Percentiles rank a stretch among this genome's conserved stretches.
Evolutionary conservation across 2,888 invertebrate genomes (phyloP).

Genomic region (Erebia epiphron): DNA sequence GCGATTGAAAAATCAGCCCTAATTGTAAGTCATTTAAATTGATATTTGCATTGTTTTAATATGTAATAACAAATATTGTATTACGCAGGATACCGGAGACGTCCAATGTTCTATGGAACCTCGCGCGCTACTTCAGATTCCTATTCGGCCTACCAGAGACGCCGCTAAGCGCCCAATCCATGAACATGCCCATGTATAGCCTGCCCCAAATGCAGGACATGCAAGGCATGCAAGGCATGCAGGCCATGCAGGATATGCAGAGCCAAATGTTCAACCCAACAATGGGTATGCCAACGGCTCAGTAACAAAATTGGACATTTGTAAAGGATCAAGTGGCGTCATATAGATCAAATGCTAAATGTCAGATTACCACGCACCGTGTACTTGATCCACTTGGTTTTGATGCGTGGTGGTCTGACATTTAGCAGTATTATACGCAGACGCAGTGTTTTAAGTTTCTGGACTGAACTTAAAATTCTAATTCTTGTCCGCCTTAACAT

Average conservation of each 20-base stretch:
- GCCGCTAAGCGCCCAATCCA: conserved; percentile 68
- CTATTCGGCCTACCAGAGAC: conserved; percentile 74
- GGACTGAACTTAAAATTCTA: conserved; percentile 51
- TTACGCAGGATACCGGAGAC: conserved; percentile 80
- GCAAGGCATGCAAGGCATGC: conserved; percentile 38
- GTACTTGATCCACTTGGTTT: conserved; percentile 38
- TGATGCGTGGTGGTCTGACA: conserved; percentile 74
- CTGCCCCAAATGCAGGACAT: conserved; percentile 69
- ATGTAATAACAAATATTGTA: conserved; percentile 42
- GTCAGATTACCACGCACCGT: conserved; percentile 72
- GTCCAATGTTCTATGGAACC: conserved; percentile 81
- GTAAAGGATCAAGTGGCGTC: conserved; percentile 73
- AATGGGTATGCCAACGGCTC: conserved; percentile 62
- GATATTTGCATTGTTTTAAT: conserved; percentile 50
- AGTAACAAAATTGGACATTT: conserved; percentile 73
- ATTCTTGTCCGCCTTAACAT: conserved; percentile 40
- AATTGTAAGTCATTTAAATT: conserved; percentile 45
- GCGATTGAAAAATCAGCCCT: background rate
- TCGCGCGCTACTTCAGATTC: conserved; percentile 80
- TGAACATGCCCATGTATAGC: conserved; percentile 76
- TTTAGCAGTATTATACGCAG: conserved; percentile 62
- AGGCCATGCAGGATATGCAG: conserved; percentile 45
- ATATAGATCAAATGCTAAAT: conserved; percentile 65
- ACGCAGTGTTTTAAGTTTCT: conserved; percentile 69
- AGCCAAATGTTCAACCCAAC: conserved; percentile 48